Evolutionary conservation across 2,113 vertebrate genomes (phyloP).

Genomic region (Ibidorhyncha struthersii): DNA sequence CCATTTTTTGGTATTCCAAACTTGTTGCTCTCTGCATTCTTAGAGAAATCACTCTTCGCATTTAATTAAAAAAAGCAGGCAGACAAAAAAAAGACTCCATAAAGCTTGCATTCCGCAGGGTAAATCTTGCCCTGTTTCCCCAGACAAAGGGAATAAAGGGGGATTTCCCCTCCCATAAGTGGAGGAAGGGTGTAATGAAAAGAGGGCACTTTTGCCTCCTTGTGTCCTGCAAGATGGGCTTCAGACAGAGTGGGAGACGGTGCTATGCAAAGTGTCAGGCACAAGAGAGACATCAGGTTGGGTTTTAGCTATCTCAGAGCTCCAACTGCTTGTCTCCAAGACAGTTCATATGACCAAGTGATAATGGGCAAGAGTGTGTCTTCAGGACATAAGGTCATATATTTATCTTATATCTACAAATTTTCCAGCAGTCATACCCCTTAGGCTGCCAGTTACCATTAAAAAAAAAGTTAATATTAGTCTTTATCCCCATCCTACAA

Average conservation of each 20-base stretch:
- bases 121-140: not conserved
- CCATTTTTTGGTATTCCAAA: slow-evolving; percentile 34
- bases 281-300: not conserved
- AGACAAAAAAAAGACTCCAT: not conserved
- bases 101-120: not conserved
- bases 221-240: not conserved
- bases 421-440: not conserved
- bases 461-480: not conserved
- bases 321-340: not conserved
- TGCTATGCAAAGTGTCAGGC: not conserved
- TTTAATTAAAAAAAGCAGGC: not conserved
- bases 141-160: not conserved
- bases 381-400: not conserved
- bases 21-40: not conserved
- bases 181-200: not conserved
- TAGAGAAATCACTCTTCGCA: not conserved
- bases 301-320: not conserved
- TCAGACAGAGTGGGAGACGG: not conserved
- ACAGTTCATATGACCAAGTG: not conserved
- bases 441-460: not conserved
- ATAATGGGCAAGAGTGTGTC: not conserved
- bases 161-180: not conserved
- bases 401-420: not conserved
- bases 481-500: not conserved
- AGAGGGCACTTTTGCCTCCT: not conserved